These are phyloP conservation scores for rat (Rattus norvegicus) DNA, from an alignment of 2,113 vertebrate species.

Conservation along the genomic window GRCr8 NC_086019.1:8586501-8587000, in stretches of 20 bases:
- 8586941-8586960: neutral
- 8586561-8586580: neutral
- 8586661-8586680: neutral
- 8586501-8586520: no score
- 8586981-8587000: neutral
- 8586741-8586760: neutral
- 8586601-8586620: neutral
- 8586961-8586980: neutral
- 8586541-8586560: neutral
- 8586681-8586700: neutral
- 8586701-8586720: neutral
- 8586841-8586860: accelerated
- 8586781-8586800: neutral
- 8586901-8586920: neutral
- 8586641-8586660: neutral
- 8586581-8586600: neutral
- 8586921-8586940: neutral
- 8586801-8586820: neutral
- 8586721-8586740: neutral
- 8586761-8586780: neutral
- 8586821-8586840: accelerated
- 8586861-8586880: neutral
- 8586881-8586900: neutral
- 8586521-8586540: neutral
- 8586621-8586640: neutral